Base-by-base conservation (phyloP, 1,140 invertebrate species). In the Drosophila kepulauana region DNA sequence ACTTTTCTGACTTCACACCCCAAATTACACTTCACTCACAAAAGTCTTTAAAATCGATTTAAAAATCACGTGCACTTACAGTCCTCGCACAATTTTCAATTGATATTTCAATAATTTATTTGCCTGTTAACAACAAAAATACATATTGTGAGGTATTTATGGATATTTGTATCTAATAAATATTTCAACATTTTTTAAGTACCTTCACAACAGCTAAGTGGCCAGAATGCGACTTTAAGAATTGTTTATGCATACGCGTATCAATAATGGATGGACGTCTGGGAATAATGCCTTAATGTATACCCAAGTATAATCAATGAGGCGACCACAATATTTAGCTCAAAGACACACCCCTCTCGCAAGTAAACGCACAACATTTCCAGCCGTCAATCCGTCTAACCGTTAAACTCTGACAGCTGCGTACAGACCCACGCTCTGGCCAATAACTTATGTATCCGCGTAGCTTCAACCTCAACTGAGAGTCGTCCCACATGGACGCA, bases 301-400 rank as follows among this genome's bases (percentile, higher is more conserved):
- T 25, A 13, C 7, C 56, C 2, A 15, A 3, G 28, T 62, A 61
- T 46, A 74, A 61, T 74, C 56, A 74, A 68, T 62, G 43, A 49
- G 51, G 58, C 20, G 57, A 15, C 41, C 30, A 62, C 25, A 75
- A 62, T 75, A 75, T 75, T 69, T 51, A 69, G 51, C 41, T 62
- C 49, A 3, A 57, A 7, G 25, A 38, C 49, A 62, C 71, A n/a
- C 62, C 71, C 57, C 16, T 10, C 16, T 5, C 35, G 11, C 41
- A 20, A 67, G 43, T 25, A 41, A 7, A 57, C 43, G 0, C 15
- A 38, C 30, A 38, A 48, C 10, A 35, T 30, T 25, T 20, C 3
- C n/a, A 16, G 15, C 1, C 13, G 28, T 13, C 52, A 52, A 45
- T 43, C 41, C 41, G 15, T 16, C 6, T 16, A 28, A 35, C 3